These are phyloP conservation scores for Orientallactaga bullata DNA, from an alignment of 2,113 vertebrate genomes.

Conservation along the genomic window DNA sequence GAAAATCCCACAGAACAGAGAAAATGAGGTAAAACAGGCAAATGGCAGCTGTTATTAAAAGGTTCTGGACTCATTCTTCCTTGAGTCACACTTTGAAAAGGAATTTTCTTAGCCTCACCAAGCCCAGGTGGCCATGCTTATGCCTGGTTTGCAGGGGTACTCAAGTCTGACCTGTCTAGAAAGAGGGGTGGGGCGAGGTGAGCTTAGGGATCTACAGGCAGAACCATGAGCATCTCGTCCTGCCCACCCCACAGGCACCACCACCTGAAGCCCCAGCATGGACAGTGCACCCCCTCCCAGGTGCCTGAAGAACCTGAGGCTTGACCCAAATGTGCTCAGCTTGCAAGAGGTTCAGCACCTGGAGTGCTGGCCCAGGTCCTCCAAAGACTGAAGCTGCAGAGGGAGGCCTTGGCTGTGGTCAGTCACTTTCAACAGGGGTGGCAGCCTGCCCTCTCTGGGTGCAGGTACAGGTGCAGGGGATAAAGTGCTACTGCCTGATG, in stretches of 20 bases:
- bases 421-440: background rate
- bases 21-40: background rate
- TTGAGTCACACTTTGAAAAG: background rate
- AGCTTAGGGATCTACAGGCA: background rate
- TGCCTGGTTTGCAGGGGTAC: background rate
- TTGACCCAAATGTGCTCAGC: background rate
- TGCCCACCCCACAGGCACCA: background rate
- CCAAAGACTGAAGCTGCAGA: background rate
- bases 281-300: accelerated
- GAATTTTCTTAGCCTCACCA: background rate
- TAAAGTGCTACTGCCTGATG: background rate
- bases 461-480: background rate
- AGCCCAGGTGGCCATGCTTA: background rate
- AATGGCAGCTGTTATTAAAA: background rate
- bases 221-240: background rate
- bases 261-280: background rate
- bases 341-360: background rate
- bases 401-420: background rate
- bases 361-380: background rate
- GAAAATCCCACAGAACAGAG: background rate
- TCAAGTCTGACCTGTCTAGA: background rate
- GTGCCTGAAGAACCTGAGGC: background rate
- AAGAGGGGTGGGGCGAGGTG: background rate
- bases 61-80: background rate
- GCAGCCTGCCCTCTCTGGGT: background rate